phyloP scores from a whole-genome alignment of 2,113 vertebrate genomes.

The Rhadina sibilatrix region DNA sequence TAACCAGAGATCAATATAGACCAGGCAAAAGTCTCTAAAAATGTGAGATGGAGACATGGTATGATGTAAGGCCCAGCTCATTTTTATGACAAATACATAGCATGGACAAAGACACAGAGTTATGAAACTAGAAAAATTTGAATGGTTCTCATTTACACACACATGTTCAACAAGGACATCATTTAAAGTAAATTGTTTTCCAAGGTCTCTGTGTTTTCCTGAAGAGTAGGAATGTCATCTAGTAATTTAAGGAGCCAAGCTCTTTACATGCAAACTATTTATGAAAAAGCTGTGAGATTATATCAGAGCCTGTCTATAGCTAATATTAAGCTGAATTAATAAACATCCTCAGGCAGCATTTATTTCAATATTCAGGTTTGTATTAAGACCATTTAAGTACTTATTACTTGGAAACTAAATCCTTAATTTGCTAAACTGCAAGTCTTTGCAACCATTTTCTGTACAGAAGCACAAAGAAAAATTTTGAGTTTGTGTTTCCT shows the following conservation, averaged over 20 bases:
- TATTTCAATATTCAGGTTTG: not conserved
- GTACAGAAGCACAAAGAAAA: not conserved
- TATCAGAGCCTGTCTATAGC: not conserved
- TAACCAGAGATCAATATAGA: not conserved
- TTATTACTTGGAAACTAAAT: constrained; percentile 2
- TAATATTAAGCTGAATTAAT: not conserved
- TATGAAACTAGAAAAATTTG: not conserved
- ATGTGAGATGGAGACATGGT: not conserved
- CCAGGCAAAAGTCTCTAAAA: not conserved
- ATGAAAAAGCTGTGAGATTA: not conserved
- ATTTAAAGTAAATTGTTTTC: not conserved
- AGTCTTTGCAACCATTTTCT: not conserved
- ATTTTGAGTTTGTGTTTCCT: not conserved
- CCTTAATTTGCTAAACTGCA: not conserved
- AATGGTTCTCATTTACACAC: not conserved
- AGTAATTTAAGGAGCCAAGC: not conserved
- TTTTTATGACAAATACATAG: not conserved
- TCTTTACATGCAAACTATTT: not conserved
- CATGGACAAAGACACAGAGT: not conserved
- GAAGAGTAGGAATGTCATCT: not conserved
- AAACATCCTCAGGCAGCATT: not conserved
- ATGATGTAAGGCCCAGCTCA: not conserved
- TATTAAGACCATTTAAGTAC: not conserved
- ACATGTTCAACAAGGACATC: not conserved
- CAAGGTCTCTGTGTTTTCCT: not conserved